phyloP scores from a whole-genome alignment of 2,888 invertebrate species.

The Hirtodrosophila alboralis region DNA sequence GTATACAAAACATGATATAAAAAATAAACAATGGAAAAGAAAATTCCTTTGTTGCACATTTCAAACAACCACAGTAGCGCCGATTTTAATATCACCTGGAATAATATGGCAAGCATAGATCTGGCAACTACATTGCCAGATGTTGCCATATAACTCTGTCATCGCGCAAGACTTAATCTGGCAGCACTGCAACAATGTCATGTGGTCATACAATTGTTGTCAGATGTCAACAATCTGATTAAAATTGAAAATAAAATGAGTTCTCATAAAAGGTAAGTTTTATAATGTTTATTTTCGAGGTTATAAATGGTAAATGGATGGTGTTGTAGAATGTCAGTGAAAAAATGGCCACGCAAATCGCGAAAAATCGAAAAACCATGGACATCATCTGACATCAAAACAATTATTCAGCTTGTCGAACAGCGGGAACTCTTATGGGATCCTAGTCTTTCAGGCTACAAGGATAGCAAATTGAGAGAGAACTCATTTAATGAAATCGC shows the following conservation, averaged over 20 bases:
- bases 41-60: too few species aligned
- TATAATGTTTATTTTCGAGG: neutral
- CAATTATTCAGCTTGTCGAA: conserved; percentile 35
- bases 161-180: conserved; percentile 16
- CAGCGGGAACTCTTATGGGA: conserved; percentile 28
- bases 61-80: neutral
- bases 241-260: conserved; percentile 4
- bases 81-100: neutral
- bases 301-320: too few species aligned
- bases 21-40: conserved; percentile 42
- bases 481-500: conserved; percentile 24
- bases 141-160: conserved; percentile 21
- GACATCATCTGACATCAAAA: conserved; percentile 28
- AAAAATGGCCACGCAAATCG: conserved; percentile 19
- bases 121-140: conserved; percentile 42
- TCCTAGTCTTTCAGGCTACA: conserved; percentile 16
- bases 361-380: conserved; percentile 41
- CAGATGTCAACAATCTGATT: conserved; percentile 1
- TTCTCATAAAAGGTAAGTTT: conserved; percentile 16
- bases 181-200: conserved; percentile 23
- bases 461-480: conserved; percentile 36
- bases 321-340: conserved; percentile 7
- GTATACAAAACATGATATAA: conserved; percentile 60
- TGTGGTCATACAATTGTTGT: conserved; percentile 12
- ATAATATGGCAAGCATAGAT: neutral